These are phyloP conservation scores for Drosophila dunni DNA, from an alignment of 1,140 invertebrate genomes.

Conservation along the genomic window DNA sequence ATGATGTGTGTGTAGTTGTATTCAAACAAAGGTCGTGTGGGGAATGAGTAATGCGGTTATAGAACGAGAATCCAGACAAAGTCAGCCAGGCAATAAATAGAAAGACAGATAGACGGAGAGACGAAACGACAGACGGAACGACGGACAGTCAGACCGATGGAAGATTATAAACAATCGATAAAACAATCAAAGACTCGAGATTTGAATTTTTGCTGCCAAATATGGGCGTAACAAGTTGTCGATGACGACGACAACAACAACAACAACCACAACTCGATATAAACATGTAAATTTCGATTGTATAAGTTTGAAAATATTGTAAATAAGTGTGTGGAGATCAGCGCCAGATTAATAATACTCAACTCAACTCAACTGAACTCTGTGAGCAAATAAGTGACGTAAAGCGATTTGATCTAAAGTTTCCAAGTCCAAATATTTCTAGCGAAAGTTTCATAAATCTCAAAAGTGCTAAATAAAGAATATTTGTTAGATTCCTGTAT, in stretches of 20 bases:
- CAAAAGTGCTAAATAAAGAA: constrained; percentile 2
- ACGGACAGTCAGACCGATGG: not conserved
- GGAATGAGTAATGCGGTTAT: constrained; percentile 44
- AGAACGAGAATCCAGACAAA: constrained; percentile 30
- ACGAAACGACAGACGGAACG: too few species aligned
- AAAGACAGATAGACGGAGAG: constrained; percentile 1
- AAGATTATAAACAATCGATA: constrained; percentile 48
- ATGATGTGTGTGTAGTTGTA: constrained; percentile 33
- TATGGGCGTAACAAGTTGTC: constrained; percentile 52
- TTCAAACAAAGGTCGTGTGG: constrained; percentile 54
- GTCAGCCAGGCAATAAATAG: constrained; percentile 23
- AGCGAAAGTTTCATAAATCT: constrained; percentile 31
- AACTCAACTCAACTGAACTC: too few species aligned
- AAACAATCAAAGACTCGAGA: constrained; percentile 48
- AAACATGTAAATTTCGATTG: constrained; percentile 42
- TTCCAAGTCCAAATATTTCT: constrained; percentile 19
- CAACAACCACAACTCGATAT: constrained; percentile 20
- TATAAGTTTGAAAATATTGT: constrained; percentile 30
- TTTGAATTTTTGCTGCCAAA: constrained; percentile 55
- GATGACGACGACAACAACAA: constrained; percentile 31
- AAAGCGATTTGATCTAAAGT: constrained; percentile 1
- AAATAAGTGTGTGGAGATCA: constrained; percentile 13
- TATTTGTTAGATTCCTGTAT: constrained; percentile 16
- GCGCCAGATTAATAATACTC: constrained; percentile 1
- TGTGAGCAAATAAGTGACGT: constrained; percentile 20